Percentiles rank a stretch among this genome's conserved stretches.
Evolutionary conservation across 2,797 vertebrate genomes (phyloP).

Genomic region (Catostomus latipinnis): DNA sequence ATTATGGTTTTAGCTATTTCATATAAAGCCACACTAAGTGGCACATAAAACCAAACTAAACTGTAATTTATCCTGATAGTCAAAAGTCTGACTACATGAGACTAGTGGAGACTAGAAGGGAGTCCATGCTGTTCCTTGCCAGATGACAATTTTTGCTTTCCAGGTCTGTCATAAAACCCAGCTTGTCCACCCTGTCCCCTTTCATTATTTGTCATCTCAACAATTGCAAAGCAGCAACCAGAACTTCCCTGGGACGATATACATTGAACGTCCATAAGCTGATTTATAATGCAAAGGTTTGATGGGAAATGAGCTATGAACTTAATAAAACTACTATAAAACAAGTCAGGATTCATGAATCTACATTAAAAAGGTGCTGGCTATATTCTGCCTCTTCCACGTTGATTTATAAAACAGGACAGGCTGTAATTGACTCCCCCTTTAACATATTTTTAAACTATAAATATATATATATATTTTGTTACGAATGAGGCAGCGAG

Average conservation of each 20-base stretch:
- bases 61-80: background rate
- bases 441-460: background rate
- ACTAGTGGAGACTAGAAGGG: background rate
- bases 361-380: constrained; percentile 44
- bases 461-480: constrained; percentile 62
- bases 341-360: constrained; percentile 54
- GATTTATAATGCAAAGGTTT: constrained; percentile 57
- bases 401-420: constrained; percentile 63
- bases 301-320: constrained; percentile 47
- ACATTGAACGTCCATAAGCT: constrained; percentile 34
- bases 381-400: constrained; percentile 35
- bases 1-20: too few species aligned
- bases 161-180: constrained; percentile 30
- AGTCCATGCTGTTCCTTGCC: constrained; percentile 7
- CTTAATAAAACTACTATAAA: constrained; percentile 57
- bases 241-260: constrained; percentile 18
- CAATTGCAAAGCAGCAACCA: constrained; percentile 41
- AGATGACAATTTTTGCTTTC: constrained; percentile 25
- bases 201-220: constrained; percentile 51
- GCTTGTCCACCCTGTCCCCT: constrained; percentile 37
- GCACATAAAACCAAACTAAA: too few species aligned
- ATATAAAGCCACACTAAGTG: too few species aligned
- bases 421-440: constrained; percentile 61
- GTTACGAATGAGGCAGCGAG: too few species aligned
- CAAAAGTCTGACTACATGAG: too few species aligned